Conservation (phyloP, 2,888 invertebrate genomes). For the Papilio demoleus region DNA sequence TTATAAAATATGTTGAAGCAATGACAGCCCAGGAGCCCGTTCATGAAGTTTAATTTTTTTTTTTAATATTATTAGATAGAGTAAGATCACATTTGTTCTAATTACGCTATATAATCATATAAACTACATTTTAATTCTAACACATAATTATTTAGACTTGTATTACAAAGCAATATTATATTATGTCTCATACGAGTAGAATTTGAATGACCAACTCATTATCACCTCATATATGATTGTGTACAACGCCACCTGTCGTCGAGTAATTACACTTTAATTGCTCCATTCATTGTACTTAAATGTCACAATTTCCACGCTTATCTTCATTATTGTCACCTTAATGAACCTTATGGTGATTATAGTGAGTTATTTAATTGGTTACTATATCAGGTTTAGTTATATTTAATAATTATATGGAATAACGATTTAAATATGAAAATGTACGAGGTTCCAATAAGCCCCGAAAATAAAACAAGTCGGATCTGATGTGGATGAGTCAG, state of each 20-base stretch:
- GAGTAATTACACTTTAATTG: conserved; percentile 12
- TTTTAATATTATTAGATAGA: too few species aligned
- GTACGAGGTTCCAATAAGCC: too few species aligned
- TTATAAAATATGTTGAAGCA: too few species aligned
- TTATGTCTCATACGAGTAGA: not conserved
- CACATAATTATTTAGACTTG: not conserved
- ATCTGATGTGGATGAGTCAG: too few species aligned
- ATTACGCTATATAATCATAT: too few species aligned
- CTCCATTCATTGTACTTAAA: conserved; percentile 10
- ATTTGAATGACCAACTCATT: not conserved
- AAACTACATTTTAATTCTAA: not conserved
- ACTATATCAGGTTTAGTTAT: not conserved
- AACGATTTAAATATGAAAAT: too few species aligned
- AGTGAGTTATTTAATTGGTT: not conserved
- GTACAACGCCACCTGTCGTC: not conserved
- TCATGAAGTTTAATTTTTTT: too few species aligned
- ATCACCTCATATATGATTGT: conserved; percentile 9
- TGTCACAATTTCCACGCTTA: conserved; percentile 5
- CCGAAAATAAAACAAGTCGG: too few species aligned
- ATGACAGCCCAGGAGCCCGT: too few species aligned
- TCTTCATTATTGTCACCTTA: not conserved
- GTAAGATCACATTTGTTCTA: too few species aligned
- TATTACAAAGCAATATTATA: conserved; percentile 2
- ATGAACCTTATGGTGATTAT: not conserved
- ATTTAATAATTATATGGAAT: not conserved